phyloP scores from a whole-genome alignment of 1,140 invertebrate genomes.

The Eupristina koningsbergeri region DNA sequence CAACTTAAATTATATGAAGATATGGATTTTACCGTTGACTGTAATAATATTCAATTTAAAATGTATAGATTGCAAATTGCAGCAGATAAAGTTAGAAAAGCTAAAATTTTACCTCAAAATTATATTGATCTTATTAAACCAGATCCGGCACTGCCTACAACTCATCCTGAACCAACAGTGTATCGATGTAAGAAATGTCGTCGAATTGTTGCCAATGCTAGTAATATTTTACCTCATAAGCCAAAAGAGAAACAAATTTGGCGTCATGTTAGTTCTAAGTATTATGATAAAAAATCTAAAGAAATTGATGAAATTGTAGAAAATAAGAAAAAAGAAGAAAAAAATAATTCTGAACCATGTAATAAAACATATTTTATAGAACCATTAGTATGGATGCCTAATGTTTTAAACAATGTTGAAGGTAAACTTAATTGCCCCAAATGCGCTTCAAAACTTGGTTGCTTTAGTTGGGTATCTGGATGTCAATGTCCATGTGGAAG shows the following conservation, averaged over 20 bases:
- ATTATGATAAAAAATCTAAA: conserved; percentile 55
- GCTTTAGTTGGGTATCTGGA: conserved; percentile 86
- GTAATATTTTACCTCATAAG: conserved; percentile 82
- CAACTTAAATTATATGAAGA: conserved; percentile 84
- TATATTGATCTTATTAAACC: conserved; percentile 84
- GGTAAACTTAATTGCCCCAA: conserved; percentile 90
- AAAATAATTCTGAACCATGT: conserved; percentile 72
- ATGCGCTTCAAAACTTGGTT: conserved; percentile 84
- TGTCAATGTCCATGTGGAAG: conserved; percentile 88
- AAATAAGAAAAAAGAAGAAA: conserved; percentile 63
- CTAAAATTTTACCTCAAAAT: conserved; percentile 85
- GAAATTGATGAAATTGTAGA: conserved; percentile 59
- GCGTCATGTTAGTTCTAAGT: conserved; percentile 68
- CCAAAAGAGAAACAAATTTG: conserved; percentile 73
- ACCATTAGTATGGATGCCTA: conserved; percentile 87
- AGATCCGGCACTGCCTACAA: conserved; percentile 83
- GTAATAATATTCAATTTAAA: conserved; percentile 81
- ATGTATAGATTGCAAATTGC: conserved; percentile 84
- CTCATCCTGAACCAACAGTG: conserved; percentile 83
- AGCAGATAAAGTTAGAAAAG: conserved; percentile 86
- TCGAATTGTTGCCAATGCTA: conserved; percentile 84
- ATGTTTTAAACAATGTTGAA: conserved; percentile 79
- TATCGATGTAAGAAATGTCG: conserved; percentile 83
- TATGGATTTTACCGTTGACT: conserved; percentile 83
- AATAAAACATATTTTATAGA: conserved; percentile 85